Percentiles rank a stretch among this genome's conserved stretches.
Evolutionary conservation across 1,140 invertebrate genomes (phyloP).

Genomic region (Nasonia longicornis): DNA sequence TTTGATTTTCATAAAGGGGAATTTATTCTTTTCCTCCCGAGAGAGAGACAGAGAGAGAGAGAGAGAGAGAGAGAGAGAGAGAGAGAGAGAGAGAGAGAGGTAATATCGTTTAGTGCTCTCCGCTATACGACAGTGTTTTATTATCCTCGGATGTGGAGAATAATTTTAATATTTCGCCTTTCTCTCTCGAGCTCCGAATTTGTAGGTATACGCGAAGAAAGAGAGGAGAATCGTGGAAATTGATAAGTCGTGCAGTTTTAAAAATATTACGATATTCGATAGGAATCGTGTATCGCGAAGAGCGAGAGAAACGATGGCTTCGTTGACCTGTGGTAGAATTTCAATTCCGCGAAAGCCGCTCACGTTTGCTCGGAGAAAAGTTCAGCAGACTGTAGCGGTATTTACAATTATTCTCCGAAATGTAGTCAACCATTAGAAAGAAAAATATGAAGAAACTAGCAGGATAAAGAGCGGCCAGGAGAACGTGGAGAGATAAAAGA

Average conservation of each 20-base stretch:
- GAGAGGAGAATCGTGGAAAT: background rate
- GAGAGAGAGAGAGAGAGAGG: background rate
- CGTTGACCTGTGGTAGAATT: background rate
- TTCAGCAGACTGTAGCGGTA: background rate
- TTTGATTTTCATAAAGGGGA: slow-evolving; percentile 30
- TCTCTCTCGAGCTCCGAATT: background rate
- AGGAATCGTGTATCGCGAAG: background rate
- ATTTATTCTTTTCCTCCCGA: slow-evolving; percentile 4
- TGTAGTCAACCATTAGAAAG: slow-evolving; percentile 27
- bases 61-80: too few species aligned
- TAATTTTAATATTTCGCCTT: slow-evolving; percentile 10
- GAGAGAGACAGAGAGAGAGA: background rate
- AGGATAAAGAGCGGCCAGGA: background rate
- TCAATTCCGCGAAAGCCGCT: background rate
- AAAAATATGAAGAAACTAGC: slow-evolving; percentile 38
- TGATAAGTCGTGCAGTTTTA: background rate
- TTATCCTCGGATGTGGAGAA: background rate
- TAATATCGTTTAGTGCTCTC: slow-evolving; percentile 14
- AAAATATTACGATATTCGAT: background rate
- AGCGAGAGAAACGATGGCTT: background rate
- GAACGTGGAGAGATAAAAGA: background rate
- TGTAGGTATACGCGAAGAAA: background rate
- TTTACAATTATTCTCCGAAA: slow-evolving; percentile 28
- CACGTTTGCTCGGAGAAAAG: background rate
- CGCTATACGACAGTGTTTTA: background rate